Conservation (phyloP, 92 coral and sea anemone species). For the Phenganax subtilis region DNA sequence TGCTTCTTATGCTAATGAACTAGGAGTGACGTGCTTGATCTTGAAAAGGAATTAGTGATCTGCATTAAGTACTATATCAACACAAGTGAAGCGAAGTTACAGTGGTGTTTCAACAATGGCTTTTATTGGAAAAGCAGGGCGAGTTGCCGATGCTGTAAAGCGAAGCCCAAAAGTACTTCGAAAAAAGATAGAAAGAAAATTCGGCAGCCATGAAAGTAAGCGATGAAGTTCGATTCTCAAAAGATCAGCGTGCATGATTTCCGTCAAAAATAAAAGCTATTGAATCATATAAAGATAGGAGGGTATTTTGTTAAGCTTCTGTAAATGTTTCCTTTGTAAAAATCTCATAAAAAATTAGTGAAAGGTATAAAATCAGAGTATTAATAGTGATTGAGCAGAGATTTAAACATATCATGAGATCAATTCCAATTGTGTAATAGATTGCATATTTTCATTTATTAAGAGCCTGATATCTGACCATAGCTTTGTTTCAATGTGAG, state of each 20-base stretch:
- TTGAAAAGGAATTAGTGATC: slow-evolving; percentile 9
- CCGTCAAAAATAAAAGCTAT: neutral
- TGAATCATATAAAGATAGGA: neutral
- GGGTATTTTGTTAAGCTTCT: neutral
- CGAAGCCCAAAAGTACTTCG: slow-evolving; percentile 87
- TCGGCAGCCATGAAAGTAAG: slow-evolving; percentile 62
- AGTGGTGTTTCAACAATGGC: slow-evolving; percentile 9
- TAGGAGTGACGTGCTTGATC: slow-evolving; percentile 4
- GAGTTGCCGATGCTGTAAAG: slow-evolving; percentile 82
- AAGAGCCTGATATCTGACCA: neutral
- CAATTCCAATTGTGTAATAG: neutral
- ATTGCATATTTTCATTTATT: neutral
- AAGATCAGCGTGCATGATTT: neutral
- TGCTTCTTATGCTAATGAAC: slow-evolving; percentile 8
- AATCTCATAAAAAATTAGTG: neutral
- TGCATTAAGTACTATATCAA: neutral
- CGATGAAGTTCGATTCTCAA: neutral
- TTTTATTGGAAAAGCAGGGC: slow-evolving; percentile 28
- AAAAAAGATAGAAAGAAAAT: slow-evolving; percentile 55
- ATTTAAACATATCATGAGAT: neutral
- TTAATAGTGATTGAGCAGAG: neutral
- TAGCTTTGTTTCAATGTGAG: neutral
- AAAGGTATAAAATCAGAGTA: neutral
- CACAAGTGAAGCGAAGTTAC: neutral
- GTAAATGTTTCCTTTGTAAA: neutral